Percentiles rank a stretch among this genome's conserved stretches.
These are phyloP conservation scores for Neopelma chrysocephalum DNA, from an alignment of 2,797 vertebrate species.

Conservation along the genomic window DNA sequence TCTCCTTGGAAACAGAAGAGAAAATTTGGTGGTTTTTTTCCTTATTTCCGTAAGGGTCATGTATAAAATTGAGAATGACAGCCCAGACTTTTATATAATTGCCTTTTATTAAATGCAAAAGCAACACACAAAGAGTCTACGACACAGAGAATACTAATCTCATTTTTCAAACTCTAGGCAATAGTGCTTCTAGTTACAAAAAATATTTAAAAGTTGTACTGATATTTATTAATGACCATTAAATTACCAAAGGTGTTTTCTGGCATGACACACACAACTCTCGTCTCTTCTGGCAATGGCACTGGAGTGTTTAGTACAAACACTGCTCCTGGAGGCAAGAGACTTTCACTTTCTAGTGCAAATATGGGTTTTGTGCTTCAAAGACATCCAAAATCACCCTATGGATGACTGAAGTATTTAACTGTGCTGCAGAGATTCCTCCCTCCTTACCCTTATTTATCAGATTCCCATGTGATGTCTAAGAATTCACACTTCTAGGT, in stretches of 20 bases:
- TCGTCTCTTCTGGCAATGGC: neutral
- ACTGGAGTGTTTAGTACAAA: neutral
- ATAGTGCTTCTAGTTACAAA: neutral
- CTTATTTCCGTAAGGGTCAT: slow-evolving; percentile 46
- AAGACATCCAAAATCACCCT: neutral
- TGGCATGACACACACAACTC: neutral
- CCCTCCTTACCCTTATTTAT: neutral
- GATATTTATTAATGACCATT: neutral
- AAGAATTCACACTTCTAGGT: neutral
- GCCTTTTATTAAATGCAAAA: slow-evolving; percentile 34
- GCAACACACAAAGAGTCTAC: neutral
- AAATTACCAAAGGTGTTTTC: neutral
- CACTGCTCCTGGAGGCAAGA: neutral
- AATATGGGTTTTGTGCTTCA: neutral
- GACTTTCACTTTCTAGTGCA: neutral
- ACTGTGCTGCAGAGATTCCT: neutral
- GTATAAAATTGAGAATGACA: slow-evolving; percentile 33
- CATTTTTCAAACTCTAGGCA: neutral
- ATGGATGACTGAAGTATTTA: neutral
- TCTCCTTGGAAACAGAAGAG: neutral
- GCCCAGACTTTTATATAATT: slow-evolving; percentile 11
- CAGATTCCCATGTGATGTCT: neutral
- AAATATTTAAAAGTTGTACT: neutral
- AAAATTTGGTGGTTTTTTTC: neutral
- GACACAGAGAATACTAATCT: neutral